Evolutionary conservation across 1,140 invertebrate species (phyloP), one percentile per base, ranked within the genome.

Genomic region (Macrotrachela quadricornifera): DNA sequence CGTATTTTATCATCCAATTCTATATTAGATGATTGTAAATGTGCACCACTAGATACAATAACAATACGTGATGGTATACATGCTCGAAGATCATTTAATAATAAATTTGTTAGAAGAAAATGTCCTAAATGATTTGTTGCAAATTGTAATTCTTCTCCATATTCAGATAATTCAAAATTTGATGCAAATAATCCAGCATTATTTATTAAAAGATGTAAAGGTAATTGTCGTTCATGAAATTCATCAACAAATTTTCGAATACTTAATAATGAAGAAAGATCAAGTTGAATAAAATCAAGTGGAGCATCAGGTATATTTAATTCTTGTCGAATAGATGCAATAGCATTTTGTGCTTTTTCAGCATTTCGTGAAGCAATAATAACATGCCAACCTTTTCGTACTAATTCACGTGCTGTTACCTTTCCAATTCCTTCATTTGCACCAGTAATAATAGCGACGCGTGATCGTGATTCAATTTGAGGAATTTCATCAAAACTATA

Each of bases 61-160:
- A 30, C 21, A 30, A 30, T 30, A 30, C 21, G 21, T 30, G 21
- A 30, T 30, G 21, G 21, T 30, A 30, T 30, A 30, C 21, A 30
- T 30, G 21, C 21, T 30, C 21, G 21, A 4, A 30, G 21, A 30
- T 30, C 21, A 30, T 60, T 47, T 8, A 54, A 30, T 10, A 64
- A 48, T n/a, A 66, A 57, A 30, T 57, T 63, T 15, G 56, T 60
- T 4, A 65, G 45, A 0, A 65, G 49, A 50, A 65, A 66, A 21
- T 57, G 52, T 9, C 64, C 63, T 49, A 65, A 40, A 49, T 65
- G 60, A 50, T 65, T 65, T 6, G 64, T 65, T 17, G 63, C 63
- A 11, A 65, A 52, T 12, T 45, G 64, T 16, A 37, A 50, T 50
- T 65, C 64, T 45, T 65, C 59, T 21, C 64, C 64, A 13, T 64